Base-by-base conservation (phyloP, 2,888 invertebrate genomes). In the Pseudococcus longispinus region DNA sequence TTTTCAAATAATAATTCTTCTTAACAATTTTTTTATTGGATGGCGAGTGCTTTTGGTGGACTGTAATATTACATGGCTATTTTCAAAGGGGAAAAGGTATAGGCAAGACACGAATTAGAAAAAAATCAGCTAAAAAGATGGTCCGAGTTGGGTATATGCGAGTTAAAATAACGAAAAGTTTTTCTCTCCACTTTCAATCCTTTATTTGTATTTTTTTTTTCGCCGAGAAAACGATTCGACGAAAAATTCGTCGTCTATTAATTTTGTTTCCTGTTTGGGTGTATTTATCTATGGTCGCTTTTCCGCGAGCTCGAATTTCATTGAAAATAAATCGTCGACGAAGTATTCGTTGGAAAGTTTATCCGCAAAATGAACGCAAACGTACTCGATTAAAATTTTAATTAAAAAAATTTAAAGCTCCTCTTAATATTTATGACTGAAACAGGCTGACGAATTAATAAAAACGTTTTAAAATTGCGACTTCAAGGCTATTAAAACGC, bases 351-450 rank as follows among this genome's bases (percentile, higher is more conserved):
- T 42, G 20, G 20, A 80, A 80, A 80, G 37, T 80, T 42, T 42
- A 42, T 80, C 42, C 9, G 20, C 20, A 80, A 80, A 80, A 80
- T 80, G 42, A 80, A 80, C 77, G 77, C 42, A 80, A 80, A 80
- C 29, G 77, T 23, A 80, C 37, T 37, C 32, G 29, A 80, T 80
- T 37, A 80, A 80, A 80, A 80, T 80, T 80, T 80, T 80, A 80
- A 80, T 80, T 80, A 80, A 80, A 80, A 80, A 80, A 80, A 42
- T 80, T 80, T 42, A 37, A 37, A 42, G 20, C 77, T 42, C 77
- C 77, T 80, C 42, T 80, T 80, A 80, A 80, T 80, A 80, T 80
- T 80, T 80, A 80, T 42, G 77, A 80, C 77, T 80, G 77, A 80
- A 80, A 42, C 37, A 42, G 77, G 77, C 42, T 80, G 77, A 42